Conservation (phyloP, 2,113 vertebrate genomes). For the Trematocara marginatum region DNA sequence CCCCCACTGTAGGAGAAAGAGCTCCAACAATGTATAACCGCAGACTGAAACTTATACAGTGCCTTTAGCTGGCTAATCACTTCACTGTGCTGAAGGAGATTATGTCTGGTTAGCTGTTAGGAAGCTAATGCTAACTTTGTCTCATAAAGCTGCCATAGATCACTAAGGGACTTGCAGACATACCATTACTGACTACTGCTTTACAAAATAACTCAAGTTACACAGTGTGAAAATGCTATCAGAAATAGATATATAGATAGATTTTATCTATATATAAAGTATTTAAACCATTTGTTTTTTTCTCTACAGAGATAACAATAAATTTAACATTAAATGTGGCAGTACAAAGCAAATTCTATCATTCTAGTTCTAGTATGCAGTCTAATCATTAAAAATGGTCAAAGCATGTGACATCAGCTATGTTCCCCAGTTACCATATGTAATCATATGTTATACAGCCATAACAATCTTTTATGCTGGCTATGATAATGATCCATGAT, state of each 20-base stretch:
- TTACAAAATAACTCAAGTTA: neutral
- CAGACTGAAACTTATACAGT: neutral
- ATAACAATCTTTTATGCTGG: neutral
- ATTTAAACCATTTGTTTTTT: neutral
- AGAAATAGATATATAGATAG: neutral
- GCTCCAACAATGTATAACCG: neutral
- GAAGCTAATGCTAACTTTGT: neutral
- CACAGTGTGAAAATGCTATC: neutral
- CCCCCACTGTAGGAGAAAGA: neutral
- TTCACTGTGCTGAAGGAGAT: neutral
- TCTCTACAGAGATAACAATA: neutral
- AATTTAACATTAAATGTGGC: neutral
- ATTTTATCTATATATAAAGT: neutral
- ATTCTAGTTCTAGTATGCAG: neutral
- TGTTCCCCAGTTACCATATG: neutral
- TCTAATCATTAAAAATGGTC: neutral
- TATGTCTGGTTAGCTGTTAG: neutral
- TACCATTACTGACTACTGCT: neutral
- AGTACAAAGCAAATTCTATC: neutral
- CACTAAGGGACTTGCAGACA: neutral
- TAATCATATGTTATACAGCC: neutral
- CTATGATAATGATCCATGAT: neutral
- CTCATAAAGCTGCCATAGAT: neutral
- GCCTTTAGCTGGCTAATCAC: neutral
- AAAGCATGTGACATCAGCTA: neutral